Evolutionary conservation across 2,888 invertebrate species (phyloP).

Genomic region (Tenthredo distinguenda): DNA sequence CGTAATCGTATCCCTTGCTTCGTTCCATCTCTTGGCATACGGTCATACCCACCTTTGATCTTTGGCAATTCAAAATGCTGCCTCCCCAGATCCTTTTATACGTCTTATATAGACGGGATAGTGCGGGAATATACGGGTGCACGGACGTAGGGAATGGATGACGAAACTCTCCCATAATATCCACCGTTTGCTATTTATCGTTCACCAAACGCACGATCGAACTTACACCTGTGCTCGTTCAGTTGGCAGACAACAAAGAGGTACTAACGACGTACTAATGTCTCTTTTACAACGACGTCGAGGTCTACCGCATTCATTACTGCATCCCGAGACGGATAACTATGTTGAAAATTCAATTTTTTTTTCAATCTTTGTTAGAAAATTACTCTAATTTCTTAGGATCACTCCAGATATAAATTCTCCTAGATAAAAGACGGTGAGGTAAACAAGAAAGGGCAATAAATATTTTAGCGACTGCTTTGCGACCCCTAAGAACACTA

Average conservation of each 20-base stretch:
- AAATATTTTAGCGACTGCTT: slow-evolving; percentile 7
- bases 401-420: neutral
- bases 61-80: neutral
- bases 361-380: neutral
- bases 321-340: neutral
- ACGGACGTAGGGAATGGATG: neutral
- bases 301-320: neutral
- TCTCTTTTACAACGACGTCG: neutral
- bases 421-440: neutral
- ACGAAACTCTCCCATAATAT: slow-evolving; percentile 3
- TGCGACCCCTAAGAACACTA: neutral
- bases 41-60: slow-evolving; percentile 1
- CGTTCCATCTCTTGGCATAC: neutral
- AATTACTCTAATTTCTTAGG: neutral
- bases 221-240: slow-evolving; percentile 13
- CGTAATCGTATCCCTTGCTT: neutral
- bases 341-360: neutral
- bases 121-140: slow-evolving; percentile 12
- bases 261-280: slow-evolving; percentile 27
- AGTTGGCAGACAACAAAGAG: slow-evolving; percentile 24
- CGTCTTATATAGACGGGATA: neutral
- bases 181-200: slow-evolving; percentile 1
- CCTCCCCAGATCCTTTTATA: neutral
- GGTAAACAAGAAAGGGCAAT: neutral
- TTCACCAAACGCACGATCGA: neutral